Base-by-base conservation (phyloP, 2,888 invertebrate species). In the Eupelmus urozonus region DNA sequence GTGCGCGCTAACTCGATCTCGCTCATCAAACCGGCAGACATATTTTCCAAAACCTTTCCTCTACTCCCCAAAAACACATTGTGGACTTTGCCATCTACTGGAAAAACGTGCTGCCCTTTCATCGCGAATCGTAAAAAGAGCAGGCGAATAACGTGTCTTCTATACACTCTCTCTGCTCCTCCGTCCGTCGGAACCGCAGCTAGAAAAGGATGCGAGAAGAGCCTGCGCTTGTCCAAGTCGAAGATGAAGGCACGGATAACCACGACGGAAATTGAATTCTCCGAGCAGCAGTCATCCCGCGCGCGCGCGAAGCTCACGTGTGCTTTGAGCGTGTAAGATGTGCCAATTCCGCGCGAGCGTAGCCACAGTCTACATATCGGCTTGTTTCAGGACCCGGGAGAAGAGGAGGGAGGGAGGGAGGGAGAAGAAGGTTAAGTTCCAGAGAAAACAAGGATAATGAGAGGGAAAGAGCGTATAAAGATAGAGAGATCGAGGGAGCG, bases 181-280 rank as follows among this genome's bases (percentile, higher is more conserved):
- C n/a, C n/a, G n/a, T n/a, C n/a, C n/a, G n/a, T n/a, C 13, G 49
- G 23, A 40, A 69, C 42, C 51, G 29, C n/a, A 53, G 34, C 20
- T 13, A 45, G n/a, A 78, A 20, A 29, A 18, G 71, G 40, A 34
- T 5, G 23, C 51, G 78, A 75, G 80, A 81, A 79, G n/a, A 77
- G 16, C 78, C 76, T 71, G 16, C 45, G 13, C 45, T 2, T 13
- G 27, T 63, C 49, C 74, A 45, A 66, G 65, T 62, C 65, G 66
- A 79, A 87, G 87, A 88, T 88, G 84, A 84, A 84, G 83, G 83
- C 82, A 84, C 83, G 87, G 87, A 87, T 88, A 87, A 88, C 85
- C 83, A 85, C 84, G 86, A 85, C 85, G 87, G 86, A 88, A 88
- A 88, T 88, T 87, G 87, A 88, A 87, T 87, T 88, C 88, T 86